Conservation (phyloP, 2,797 vertebrate genomes). For the Pempheris klunzingeri region DNA sequence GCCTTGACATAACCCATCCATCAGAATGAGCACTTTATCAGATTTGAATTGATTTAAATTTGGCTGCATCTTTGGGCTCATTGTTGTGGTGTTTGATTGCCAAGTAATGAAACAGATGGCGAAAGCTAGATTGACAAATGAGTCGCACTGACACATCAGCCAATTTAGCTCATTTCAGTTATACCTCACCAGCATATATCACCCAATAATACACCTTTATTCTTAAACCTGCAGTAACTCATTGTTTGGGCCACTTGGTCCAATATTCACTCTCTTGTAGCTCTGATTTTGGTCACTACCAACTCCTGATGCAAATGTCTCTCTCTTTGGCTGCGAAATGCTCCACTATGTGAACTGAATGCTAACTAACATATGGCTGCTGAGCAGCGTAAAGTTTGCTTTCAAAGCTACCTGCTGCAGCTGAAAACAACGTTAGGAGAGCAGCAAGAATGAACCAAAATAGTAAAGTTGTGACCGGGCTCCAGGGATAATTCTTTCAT, state of each 20-base stretch:
- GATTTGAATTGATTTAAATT: not conserved
- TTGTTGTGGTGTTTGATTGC: not conserved
- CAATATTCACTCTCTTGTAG: no score
- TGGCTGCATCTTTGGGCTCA: conserved; percentile 7
- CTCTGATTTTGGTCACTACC: no score
- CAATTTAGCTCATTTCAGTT: no score
- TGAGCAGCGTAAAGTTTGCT: not conserved
- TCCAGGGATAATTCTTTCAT: not conserved
- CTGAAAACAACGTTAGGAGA: not conserved
- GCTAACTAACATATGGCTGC: no score
- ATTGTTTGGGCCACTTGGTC: not conserved
- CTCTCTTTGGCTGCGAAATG: no score
- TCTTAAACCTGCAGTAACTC: not conserved
- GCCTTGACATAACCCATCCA: not conserved
- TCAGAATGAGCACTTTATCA: not conserved
- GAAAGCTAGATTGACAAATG: no score
- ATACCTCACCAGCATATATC: no score
- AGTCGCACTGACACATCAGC: no score
- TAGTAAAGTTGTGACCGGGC: not conserved
- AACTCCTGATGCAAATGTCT: no score
- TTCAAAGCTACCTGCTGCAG: not conserved
- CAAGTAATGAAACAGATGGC: not conserved
- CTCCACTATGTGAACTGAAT: no score
- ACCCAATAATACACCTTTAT: no score
- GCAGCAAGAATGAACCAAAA: not conserved